phyloP scores from a whole-genome alignment of 2,113 vertebrate genomes.

The Crotalus helleri region DNA sequence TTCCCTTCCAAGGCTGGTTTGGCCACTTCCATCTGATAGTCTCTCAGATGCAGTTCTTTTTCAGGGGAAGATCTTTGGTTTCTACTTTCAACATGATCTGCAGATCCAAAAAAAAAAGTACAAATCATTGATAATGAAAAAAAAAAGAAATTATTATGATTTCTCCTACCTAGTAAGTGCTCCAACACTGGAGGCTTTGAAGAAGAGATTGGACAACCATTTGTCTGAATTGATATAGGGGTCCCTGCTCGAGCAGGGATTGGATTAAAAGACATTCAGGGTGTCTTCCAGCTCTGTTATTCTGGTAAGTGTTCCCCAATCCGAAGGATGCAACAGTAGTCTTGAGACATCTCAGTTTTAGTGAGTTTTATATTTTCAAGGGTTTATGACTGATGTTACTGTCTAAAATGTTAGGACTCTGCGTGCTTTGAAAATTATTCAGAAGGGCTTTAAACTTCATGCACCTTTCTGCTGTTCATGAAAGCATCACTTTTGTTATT shows the following conservation, averaged over 20 bases:
- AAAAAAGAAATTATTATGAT: neutral
- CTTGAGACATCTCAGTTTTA: neutral
- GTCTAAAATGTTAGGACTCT: no score
- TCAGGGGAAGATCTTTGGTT: slow-evolving; percentile 62
- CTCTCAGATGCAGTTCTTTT: slow-evolving; percentile 77
- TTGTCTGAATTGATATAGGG: neutral
- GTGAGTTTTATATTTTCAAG: neutral
- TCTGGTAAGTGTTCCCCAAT: neutral
- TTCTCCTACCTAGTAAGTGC: neutral
- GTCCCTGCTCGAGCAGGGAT: no score
- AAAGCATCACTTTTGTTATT: no score
- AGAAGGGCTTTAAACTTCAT: no score
- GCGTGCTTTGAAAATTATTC: no score
- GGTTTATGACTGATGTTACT: no score
- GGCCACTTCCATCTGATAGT: slow-evolving; percentile 92
- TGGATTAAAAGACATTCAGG: neutral
- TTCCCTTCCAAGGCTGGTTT: slow-evolving; percentile 85
- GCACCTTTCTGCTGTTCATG: no score
- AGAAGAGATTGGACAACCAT: neutral
- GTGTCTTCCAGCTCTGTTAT: neutral
- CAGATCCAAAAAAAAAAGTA: slow-evolving; percentile 34
- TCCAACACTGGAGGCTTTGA: neutral
- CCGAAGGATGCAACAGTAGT: neutral
- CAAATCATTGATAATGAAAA: neutral
- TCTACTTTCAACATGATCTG: slow-evolving; percentile 56